phyloP scores from a whole-genome alignment of 2,888 invertebrate species.

The Coelopa pilipes region DNA sequence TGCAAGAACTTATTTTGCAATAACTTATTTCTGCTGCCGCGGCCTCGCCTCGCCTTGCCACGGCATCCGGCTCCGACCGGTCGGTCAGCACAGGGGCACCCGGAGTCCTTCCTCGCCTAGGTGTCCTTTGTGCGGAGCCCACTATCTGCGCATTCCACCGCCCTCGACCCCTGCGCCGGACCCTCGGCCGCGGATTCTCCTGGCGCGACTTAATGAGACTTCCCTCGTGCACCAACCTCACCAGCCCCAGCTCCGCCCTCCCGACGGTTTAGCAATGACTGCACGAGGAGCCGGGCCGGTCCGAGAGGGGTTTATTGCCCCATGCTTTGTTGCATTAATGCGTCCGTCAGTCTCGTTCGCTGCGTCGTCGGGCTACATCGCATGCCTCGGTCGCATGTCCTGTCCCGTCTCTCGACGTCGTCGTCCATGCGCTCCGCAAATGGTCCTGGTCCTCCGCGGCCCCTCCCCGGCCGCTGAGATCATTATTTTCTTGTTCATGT shows the following conservation, averaged over 20 bases:
- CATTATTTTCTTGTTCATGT: conserved; percentile 51
- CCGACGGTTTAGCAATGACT: not conserved
- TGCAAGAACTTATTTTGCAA: conserved; percentile 36
- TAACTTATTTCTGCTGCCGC: conserved; percentile 20
- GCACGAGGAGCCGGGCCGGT: too few species aligned
- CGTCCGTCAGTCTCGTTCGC: not conserved
- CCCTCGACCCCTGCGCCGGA: not conserved
- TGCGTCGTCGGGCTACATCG: too few species aligned
- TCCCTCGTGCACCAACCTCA: too few species aligned
- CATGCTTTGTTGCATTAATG: conserved; percentile 26
- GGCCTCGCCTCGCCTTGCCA: not conserved
- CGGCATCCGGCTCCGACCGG: not conserved
- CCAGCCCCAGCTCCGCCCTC: not conserved
- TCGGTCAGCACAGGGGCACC: too few species aligned
- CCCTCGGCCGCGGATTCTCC: not conserved
- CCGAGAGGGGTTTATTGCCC: conserved; percentile 19
- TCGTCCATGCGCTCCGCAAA: conserved; percentile 5
- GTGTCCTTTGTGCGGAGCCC: conserved; percentile 28
- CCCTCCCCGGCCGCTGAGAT: not conserved
- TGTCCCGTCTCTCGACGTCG: not conserved
- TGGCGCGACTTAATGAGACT: conserved; percentile 25
- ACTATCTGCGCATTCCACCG: not conserved
- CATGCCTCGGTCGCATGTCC: not conserved
- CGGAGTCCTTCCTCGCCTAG: not conserved
- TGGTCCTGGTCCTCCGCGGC: not conserved